Conservation (phyloP, 1,140 invertebrate genomes). For the Venturia canescens region DNA sequence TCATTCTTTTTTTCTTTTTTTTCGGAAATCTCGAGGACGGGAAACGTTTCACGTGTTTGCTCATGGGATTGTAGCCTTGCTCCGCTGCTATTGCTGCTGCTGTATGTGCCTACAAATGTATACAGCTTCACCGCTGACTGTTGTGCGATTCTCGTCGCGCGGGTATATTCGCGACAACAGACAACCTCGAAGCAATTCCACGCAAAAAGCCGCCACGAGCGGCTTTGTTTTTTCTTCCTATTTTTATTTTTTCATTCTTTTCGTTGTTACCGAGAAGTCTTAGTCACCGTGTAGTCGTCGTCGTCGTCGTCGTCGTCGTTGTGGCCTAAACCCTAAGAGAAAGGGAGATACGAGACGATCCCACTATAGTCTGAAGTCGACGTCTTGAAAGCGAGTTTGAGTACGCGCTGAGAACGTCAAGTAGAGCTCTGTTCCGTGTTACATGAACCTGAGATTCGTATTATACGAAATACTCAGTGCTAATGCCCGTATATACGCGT, state of each 20-base stretch:
- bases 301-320: neutral
- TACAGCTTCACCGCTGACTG: neutral
- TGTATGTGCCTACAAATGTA: neutral
- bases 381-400: slow-evolving; percentile 12
- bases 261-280: slow-evolving; percentile 43
- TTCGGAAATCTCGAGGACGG: neutral
- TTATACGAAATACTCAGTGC: neutral
- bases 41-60: neutral
- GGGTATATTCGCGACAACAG: slow-evolving; percentile 18
- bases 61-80: neutral
- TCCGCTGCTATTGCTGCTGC: neutral
- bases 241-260: slow-evolving; percentile 40
- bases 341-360: slow-evolving; percentile 12
- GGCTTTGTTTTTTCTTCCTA: too few species aligned
- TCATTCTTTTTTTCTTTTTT: neutral
- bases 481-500: neutral
- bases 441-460: neutral
- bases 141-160: slow-evolving; percentile 1
- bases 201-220: slow-evolving; percentile 15
- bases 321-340: slow-evolving; percentile 35
- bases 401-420: slow-evolving; percentile 21
- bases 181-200: slow-evolving; percentile 38
- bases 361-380: neutral
- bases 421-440: neutral
- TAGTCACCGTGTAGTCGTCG: slow-evolving; percentile 43